Conservation (phyloP, 2,113 vertebrate genomes). For the Ictalurus furcatus region DNA sequence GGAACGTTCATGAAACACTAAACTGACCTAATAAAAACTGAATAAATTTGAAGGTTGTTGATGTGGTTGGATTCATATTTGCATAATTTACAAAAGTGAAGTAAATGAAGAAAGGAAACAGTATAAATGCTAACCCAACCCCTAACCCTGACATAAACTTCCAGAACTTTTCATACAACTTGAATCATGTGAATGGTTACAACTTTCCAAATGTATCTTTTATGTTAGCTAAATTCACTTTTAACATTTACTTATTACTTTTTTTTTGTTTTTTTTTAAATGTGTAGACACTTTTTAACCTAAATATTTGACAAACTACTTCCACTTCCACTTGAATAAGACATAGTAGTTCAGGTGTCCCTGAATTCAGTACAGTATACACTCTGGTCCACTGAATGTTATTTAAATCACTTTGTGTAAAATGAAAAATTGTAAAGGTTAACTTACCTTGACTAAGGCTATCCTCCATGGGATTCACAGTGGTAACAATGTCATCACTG, state of each 20-base stretch:
- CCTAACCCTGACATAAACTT: too few relatives aligned
- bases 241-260: background rate
- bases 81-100: background rate
- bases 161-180: background rate
- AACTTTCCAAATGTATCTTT: background rate
- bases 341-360: too few relatives aligned
- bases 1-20: background rate
- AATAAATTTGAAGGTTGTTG: too few relatives aligned
- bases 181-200: background rate
- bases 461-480: slow-evolving; percentile 29
- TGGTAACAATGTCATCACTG: slow-evolving; percentile 51
- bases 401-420: background rate
- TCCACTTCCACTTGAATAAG: background rate
- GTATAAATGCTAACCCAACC: too few relatives aligned
- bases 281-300: background rate
- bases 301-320: background rate
- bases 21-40: background rate
- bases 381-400: background rate
- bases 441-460: slow-evolving; percentile 9
- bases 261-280: background rate
- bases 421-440: background rate
- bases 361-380: too few relatives aligned
- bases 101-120: background rate
- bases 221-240: background rate
- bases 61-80: background rate